These are phyloP conservation scores for Buphagus erythrorhynchus DNA, from an alignment of 2,797 vertebrate genomes.

Conservation along the genomic window DNA sequence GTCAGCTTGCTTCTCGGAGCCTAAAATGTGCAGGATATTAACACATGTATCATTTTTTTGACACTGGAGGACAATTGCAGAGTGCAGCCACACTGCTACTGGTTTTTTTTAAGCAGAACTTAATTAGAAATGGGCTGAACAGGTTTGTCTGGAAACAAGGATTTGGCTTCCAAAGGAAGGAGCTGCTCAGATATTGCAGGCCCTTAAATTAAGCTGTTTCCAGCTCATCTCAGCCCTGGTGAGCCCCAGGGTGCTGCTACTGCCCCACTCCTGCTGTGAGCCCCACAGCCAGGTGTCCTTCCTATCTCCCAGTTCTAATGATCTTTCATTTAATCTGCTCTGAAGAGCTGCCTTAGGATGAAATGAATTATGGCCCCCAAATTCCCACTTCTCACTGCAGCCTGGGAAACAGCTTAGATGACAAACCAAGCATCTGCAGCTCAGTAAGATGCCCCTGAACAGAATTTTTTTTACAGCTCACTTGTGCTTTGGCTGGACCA, in stretches of 20 bases:
- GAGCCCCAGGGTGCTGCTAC: background rate
- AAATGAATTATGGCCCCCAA: background rate
- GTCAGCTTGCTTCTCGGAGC: conserved; percentile 44
- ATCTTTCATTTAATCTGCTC: background rate
- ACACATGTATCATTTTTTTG: conserved; percentile 65
- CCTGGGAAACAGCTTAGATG: background rate
- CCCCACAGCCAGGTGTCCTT: accelerated
- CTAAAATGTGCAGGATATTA: conserved; percentile 62
- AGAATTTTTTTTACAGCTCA: background rate
- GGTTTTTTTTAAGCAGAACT: conserved; percentile 38
- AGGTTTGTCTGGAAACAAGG: background rate
- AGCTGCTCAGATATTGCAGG: background rate
- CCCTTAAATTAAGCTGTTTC: background rate
- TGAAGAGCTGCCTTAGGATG: background rate
- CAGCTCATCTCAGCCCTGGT: background rate
- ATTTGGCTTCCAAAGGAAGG: background rate
- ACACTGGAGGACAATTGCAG: conserved; percentile 39
- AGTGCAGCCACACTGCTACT: background rate
- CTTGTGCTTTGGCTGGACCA: background rate
- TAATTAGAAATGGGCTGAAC: background rate
- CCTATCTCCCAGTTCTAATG: background rate
- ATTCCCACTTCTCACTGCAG: background rate
- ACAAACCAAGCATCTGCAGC: background rate
- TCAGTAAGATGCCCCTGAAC: background rate
- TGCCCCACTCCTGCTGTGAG: accelerated